These are phyloP conservation scores for Rotaria sp. DNA, from an alignment of 2,888 invertebrate genomes.

Conservation along the genomic window DNA sequence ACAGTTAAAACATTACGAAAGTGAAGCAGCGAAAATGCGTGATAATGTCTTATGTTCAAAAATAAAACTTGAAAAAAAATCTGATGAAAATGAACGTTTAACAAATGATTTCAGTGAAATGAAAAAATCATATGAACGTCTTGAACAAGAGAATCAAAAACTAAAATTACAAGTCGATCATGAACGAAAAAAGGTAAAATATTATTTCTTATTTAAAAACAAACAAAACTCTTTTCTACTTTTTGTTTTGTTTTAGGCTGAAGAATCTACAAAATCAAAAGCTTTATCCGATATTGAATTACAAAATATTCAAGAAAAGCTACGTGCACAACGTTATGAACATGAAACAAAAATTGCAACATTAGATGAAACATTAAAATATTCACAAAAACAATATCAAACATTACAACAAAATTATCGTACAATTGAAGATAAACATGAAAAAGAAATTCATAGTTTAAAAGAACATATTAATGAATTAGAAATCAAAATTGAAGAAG, in stretches of 20 bases:
- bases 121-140: background rate
- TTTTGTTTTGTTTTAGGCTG: background rate
- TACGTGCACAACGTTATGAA: background rate
- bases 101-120: background rate
- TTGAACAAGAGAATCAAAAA: conserved; percentile 27
- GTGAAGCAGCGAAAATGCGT: background rate
- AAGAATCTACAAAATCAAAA: conserved; percentile 4
- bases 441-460: background rate
- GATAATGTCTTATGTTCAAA: conserved; percentile 5
- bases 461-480: conserved; percentile 18
- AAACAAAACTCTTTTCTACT: background rate
- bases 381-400: conserved; percentile 12
- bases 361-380: conserved; percentile 7
- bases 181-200: conserved; percentile 6
- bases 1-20: conserved; percentile 6
- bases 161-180: background rate
- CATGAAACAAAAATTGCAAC: background rate
- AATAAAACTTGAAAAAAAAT: background rate
- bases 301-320: background rate
- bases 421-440: background rate
- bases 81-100: background rate
- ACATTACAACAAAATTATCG: background rate
- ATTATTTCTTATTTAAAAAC: too few species aligned
- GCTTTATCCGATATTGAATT: background rate
- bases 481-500: conserved; percentile 17